These are phyloP conservation scores for Lerista edwardsae DNA, from an alignment of 2,797 vertebrate species.

Conservation along the genomic window DNA sequence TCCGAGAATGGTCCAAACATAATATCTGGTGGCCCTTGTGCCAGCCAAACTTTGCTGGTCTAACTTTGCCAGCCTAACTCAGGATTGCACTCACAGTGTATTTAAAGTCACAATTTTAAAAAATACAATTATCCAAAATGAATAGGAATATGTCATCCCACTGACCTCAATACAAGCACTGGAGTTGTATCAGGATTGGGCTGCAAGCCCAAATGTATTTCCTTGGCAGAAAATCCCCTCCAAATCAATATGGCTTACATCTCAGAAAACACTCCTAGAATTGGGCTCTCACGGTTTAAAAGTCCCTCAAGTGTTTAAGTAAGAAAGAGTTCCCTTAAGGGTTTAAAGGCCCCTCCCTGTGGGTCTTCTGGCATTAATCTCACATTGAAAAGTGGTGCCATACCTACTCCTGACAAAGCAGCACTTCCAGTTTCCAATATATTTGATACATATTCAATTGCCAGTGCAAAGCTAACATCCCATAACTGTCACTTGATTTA, in stretches of 20 bases:
- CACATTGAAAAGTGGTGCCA: not conserved
- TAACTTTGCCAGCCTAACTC: no score
- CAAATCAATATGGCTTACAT: not conserved
- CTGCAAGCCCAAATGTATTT: not conserved
- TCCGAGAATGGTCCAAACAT: no score
- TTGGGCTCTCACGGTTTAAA: not conserved
- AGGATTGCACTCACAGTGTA: no score
- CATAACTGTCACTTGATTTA: constrained; percentile 64
- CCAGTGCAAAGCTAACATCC: constrained; percentile 33
- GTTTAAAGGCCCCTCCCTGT: constrained; percentile 21
- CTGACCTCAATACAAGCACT: not conserved
- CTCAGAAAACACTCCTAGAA: not conserved
- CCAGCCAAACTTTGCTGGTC: no score
- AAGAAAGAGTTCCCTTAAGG: constrained; percentile 28
- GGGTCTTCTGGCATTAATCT: constrained; percentile 11
- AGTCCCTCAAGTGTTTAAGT: not conserved
- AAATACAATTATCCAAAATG: no score
- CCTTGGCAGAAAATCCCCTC: not conserved
- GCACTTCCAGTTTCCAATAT: not conserved
- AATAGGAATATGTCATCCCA: no score
- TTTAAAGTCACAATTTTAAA: no score
- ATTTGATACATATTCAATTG: constrained; percentile 48
- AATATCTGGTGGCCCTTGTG: no score
- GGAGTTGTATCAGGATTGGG: not conserved
- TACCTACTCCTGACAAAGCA: constrained; percentile 30